These are phyloP conservation scores for Acinonyx jubatus DNA, from an alignment of 2,113 vertebrate genomes.

Conservation along the genomic window DNA sequence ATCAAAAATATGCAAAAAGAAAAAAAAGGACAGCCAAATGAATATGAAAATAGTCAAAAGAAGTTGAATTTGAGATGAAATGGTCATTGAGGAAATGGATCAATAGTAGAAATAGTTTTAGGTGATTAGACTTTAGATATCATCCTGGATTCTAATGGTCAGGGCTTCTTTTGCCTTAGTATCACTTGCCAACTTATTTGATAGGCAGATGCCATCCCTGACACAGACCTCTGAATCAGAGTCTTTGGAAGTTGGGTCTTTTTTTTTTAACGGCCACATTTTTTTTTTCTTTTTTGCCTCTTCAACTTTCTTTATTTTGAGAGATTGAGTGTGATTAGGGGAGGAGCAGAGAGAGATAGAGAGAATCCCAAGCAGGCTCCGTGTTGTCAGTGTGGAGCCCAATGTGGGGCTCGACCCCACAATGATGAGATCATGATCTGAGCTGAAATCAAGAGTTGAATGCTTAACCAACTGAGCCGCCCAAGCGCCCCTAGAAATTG, in stretches of 20 bases:
- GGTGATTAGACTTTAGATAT: not conserved
- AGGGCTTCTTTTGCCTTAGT: not conserved
- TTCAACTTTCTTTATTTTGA: no score
- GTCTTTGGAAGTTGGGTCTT: not conserved
- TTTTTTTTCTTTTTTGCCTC: no score
- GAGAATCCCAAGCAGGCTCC: no score
- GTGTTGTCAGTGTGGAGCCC: no score
- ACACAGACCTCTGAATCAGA: not conserved
- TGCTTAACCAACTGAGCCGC: no score
- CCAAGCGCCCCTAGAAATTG: not conserved
- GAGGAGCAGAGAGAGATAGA: no score
- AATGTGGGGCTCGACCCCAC: no score
- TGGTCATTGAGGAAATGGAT: not conserved
- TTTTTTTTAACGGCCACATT: no score
- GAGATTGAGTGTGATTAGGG: no score
- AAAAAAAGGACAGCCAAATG: not conserved
- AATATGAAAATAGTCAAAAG: not conserved
- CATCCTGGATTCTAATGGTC: not conserved
- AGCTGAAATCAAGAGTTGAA: no score
- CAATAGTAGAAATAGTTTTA: not conserved
- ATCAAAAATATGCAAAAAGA: not conserved
- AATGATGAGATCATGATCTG: no score
- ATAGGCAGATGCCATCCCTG: not conserved
- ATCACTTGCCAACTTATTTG: not conserved
- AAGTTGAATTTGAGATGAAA: slow-evolving; percentile 26